These are phyloP conservation scores for Clarias gariepinus DNA, from an alignment of 2,113 vertebrate species.

Conservation along the genomic window DNA sequence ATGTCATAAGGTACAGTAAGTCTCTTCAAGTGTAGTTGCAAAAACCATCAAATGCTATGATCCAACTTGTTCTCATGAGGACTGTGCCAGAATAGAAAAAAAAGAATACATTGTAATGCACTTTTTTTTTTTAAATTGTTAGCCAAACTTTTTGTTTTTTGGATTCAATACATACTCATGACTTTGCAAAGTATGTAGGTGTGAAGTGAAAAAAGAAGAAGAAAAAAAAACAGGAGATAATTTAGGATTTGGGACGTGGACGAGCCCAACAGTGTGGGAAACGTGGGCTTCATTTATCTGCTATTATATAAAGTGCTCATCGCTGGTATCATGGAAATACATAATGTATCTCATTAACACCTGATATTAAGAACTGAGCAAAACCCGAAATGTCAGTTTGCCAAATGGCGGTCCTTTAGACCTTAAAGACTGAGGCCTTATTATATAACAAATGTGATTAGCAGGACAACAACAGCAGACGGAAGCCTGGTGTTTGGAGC, in stretches of 20 bases:
- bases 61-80: too few species aligned
- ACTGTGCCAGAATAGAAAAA: too few species aligned
- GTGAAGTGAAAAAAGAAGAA: neutral
- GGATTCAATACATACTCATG: neutral
- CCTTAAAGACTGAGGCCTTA: neutral
- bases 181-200: neutral
- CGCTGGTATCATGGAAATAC: neutral
- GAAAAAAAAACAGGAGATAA: neutral
- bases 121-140: too few species aligned
- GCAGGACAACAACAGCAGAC: neutral
- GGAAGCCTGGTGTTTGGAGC: neutral
- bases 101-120: neutral
- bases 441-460: neutral
- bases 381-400: neutral
- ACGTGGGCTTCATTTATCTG: neutral
- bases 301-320: neutral
- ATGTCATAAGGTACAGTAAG: too few species aligned
- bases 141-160: neutral
- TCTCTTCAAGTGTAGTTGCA: too few species aligned
- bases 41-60: too few species aligned
- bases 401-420: neutral
- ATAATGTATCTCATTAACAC: neutral
- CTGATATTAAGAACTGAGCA: neutral
- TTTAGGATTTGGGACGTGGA: neutral
- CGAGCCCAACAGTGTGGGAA: neutral